These are phyloP conservation scores for Choloepus didactylus DNA, from an alignment of 2,797 vertebrate genomes.

Conservation along the genomic window DNA sequence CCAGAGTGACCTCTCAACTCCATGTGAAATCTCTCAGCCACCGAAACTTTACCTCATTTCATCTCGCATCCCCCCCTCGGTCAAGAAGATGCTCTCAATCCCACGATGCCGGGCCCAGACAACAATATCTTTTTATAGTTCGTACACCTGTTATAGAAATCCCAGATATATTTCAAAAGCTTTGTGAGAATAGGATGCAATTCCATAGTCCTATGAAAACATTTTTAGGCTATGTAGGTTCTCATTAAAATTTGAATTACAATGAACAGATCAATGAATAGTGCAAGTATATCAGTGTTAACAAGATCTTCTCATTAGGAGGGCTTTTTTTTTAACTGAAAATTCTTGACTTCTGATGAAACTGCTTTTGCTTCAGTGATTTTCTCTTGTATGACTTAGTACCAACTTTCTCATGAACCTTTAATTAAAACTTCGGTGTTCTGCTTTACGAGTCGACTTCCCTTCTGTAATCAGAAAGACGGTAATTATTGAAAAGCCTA, in stretches of 20 bases:
- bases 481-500: slow-evolving; percentile 83
- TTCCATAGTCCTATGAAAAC: not conserved
- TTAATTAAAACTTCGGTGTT: slow-evolving; percentile 85
- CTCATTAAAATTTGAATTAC: slow-evolving; percentile 38
- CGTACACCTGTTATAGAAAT: not conserved
- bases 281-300: slow-evolving; percentile 53
- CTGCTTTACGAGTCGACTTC: slow-evolving; percentile 80
- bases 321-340: slow-evolving; percentile 44
- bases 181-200: not conserved
- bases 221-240: not conserved
- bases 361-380: slow-evolving; percentile 80
- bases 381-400: slow-evolving; percentile 76
- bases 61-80: too few relatives aligned
- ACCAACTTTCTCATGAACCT: slow-evolving; percentile 80
- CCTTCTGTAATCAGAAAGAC: slow-evolving; percentile 81
- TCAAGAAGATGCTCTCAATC: too few relatives aligned
- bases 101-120: too few relatives aligned
- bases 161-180: slow-evolving; percentile 4
- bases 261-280: not conserved
- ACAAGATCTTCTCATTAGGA: slow-evolving; percentile 55
- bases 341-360: slow-evolving; percentile 77
- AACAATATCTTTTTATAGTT: slow-evolving; percentile 7
- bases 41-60: too few relatives aligned
- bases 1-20: too few relatives aligned
- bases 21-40: too few relatives aligned